A percentile compares a stretch with the other conserved stretches of the same genome.
Conservation (phyloP, 2,113 vertebrate genomes). For the Hassar affinis region DNA sequence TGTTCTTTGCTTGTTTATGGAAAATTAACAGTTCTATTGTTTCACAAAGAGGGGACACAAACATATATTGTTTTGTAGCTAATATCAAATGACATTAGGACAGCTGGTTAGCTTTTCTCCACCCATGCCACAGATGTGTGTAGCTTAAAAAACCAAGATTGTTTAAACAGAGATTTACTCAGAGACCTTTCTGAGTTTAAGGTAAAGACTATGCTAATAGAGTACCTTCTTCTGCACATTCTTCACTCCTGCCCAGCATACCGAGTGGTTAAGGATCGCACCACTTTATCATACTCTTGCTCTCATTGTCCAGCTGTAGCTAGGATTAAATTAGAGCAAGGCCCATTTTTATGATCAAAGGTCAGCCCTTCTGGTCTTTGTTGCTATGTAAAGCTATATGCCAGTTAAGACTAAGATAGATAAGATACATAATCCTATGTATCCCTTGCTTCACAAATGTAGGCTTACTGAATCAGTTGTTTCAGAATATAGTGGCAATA, state of each 20-base stretch:
- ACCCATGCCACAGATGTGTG: background rate
- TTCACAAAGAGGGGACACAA: background rate
- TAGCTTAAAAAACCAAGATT: background rate
- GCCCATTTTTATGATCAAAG: constrained; percentile 10
- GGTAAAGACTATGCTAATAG: background rate
- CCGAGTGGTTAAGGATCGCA: background rate
- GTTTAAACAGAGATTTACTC: background rate
- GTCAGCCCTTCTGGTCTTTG: background rate
- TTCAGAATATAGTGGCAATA: background rate
- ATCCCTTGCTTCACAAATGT: background rate
- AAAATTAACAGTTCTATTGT: background rate
- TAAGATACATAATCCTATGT: background rate
- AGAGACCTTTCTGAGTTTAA: background rate
- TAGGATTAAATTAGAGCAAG: constrained; percentile 21
- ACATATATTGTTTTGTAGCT: background rate
- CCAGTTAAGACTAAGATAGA: background rate
- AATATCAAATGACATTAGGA: background rate
- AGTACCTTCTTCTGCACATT: background rate
- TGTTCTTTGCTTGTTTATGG: background rate
- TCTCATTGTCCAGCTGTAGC: constrained; percentile 1
- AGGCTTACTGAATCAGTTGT: background rate
- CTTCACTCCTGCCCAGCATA: background rate
- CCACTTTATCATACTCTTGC: constrained; percentile 14
- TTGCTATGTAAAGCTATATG: constrained; percentile 8
- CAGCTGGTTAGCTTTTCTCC: background rate